Conservation (phyloP, 2,113 vertebrate genomes). For the Cricetomys ansorgei region DNA sequence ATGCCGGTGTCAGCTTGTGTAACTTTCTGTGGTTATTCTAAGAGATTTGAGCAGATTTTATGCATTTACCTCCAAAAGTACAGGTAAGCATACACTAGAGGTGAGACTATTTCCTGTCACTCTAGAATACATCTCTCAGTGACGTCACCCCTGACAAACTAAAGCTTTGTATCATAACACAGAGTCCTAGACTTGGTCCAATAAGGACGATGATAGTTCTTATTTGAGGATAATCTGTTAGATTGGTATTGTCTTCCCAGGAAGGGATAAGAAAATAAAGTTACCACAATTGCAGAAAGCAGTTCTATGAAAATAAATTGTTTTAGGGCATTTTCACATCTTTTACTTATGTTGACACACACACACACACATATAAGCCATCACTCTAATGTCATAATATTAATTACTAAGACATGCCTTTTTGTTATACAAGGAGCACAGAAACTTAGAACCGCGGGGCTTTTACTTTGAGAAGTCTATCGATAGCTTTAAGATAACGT, state of each 20-base stretch:
- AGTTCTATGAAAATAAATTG: constrained; percentile 33
- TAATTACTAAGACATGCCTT: neutral
- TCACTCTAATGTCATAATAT: neutral
- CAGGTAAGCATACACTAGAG: neutral
- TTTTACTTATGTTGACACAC: neutral
- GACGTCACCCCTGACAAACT: neutral
- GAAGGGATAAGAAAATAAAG: constrained; percentile 46
- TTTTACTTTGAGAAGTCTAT: constrained; percentile 19
- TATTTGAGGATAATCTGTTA: constrained; percentile 32
- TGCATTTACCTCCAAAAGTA: constrained; percentile 39
- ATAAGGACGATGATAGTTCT: neutral
- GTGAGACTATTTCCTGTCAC: neutral
- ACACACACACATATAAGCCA: neutral
- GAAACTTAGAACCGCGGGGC: neutral
- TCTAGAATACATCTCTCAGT: constrained; percentile 42
- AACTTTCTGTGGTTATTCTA: neutral
- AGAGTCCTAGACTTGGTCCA: neutral
- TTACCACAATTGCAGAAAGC: neutral
- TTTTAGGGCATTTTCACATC: constrained; percentile 33
- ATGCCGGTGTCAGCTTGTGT: constrained; percentile 36
- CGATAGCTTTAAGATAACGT: constrained; percentile 12
- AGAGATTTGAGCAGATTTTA: neutral
- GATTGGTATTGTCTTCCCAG: neutral
- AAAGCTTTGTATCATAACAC: neutral
- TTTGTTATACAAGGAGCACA: neutral